Base-by-base conservation (phyloP, 2,797 vertebrate species). In the Cirrhinus mrigala region DNA sequence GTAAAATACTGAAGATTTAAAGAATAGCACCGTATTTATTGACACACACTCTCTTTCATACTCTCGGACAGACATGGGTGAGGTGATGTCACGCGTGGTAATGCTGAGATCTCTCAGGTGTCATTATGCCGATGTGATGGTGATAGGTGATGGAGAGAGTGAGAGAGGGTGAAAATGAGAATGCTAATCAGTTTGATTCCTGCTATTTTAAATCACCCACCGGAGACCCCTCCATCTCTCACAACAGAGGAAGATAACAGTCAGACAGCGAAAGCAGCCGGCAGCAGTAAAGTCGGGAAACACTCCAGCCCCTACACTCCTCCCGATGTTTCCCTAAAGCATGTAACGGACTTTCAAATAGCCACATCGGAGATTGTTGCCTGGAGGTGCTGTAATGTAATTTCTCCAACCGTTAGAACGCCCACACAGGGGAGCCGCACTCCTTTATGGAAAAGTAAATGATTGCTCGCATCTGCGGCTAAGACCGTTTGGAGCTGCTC, bases 341-440 rank as follows among this genome's bases (percentile, higher is more conserved):
- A 83, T 86, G 88, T 85, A 83, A 85, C 84, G 74, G 70, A 88
- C 86, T 90, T 90, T 85, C 82, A 80, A 87, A 87, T 64, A 83
- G 81, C 85, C 84, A 79, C 83, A 48, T 75, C 52, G 71, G 84
- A 89, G 87, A 91, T 86, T 90, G 85, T 83, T 83, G 90, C 91
- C 86, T 79, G 73, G 89, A 87, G 91, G 88, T 87, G 79, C 84
- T 84, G 86, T 89, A 88, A 90, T 88, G 89, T 88, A 89, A 90
- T 91, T 90, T 90, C 84, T 90, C 85, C 89, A 87, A 81, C 82
- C 70, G 88, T 91, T 89, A 84, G 84, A 88, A 82, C 82, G 82
- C 70, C 81, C 85, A 75, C 87, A 85, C 88, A 78, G 85, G 88
- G 90, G 89, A 90, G 86, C 50, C n/a, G 24, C 79, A 70, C 85